These are phyloP conservation scores for Dasypolia templi DNA, from an alignment of 2,888 invertebrate species.

Conservation along the genomic window DNA sequence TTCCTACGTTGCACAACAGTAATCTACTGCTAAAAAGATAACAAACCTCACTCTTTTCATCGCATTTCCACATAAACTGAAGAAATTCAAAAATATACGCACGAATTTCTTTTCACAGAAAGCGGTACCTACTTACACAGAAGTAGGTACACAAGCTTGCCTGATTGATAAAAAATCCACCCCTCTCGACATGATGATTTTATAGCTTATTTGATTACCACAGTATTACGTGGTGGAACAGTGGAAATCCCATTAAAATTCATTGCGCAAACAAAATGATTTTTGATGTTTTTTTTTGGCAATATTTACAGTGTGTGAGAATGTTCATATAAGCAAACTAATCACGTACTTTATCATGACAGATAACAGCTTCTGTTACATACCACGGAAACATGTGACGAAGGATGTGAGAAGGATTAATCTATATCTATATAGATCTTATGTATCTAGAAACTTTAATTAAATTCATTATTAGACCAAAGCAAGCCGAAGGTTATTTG, in stretches of 20 bases:
- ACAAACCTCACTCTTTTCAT: constrained; percentile 3
- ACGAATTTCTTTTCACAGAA: constrained; percentile 1
- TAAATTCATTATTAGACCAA: not conserved
- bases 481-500: not conserved
- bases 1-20: not conserved
- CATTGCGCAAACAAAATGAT: constrained; percentile 44
- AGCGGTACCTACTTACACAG: not conserved
- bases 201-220: constrained; percentile 56
- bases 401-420: not conserved
- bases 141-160: constrained; percentile 4
- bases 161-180: constrained; percentile 51
- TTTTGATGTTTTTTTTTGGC: constrained; percentile 32
- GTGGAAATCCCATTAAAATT: constrained; percentile 58
- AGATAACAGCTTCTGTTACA: constrained; percentile 32
- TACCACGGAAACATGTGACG: not conserved
- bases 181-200: constrained; percentile 50
- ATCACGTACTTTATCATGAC: constrained; percentile 31
- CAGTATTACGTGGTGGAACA: constrained; percentile 37
- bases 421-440: not conserved
- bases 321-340: constrained; percentile 13
- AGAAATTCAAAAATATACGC: constrained; percentile 10
- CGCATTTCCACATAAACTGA: not conserved
- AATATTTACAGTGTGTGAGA: constrained; percentile 29
- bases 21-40: not conserved
- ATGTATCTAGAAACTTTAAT: not conserved